phyloP scores from a whole-genome alignment of 2,113 vertebrate genomes.

The Progne subis region DNA sequence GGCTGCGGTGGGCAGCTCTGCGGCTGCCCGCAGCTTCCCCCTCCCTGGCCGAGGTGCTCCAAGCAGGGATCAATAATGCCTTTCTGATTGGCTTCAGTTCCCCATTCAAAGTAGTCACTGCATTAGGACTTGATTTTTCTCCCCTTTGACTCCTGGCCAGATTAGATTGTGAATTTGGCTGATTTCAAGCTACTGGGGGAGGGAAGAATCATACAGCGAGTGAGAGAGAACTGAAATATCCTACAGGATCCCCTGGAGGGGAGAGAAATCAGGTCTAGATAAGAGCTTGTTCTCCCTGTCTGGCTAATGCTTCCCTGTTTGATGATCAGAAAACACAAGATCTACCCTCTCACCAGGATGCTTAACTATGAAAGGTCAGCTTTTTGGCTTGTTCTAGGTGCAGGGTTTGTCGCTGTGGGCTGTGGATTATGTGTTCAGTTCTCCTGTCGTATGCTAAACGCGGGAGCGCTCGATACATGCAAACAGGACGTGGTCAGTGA shows the following conservation, averaged over 20 bases:
- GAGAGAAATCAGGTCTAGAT: conserved; percentile 60
- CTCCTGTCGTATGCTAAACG: background rate
- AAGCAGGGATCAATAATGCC: conserved; percentile 12
- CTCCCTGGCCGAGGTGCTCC: background rate
- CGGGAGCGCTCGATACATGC: background rate
- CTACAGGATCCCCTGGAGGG: conserved; percentile 60
- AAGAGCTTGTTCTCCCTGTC: conserved; percentile 57
- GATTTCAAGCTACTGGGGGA: conserved; percentile 53
- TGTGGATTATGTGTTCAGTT: background rate
- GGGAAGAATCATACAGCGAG: conserved; percentile 19
- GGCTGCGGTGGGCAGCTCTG: conserved; percentile 18
- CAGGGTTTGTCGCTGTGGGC: background rate
- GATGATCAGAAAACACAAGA: conserved; percentile 48
- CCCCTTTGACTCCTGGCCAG: conserved; percentile 54
- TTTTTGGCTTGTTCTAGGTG: background rate
- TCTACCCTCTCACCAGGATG: conserved; percentile 33
- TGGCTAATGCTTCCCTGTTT: conserved; percentile 51
- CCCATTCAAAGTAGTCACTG: conserved; percentile 26
- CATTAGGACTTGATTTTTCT: conserved; percentile 57
- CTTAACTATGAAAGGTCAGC: conserved; percentile 27
- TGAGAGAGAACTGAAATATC: conserved; percentile 45
- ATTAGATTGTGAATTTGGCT: conserved; percentile 67
- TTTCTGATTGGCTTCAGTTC: conserved; percentile 59
- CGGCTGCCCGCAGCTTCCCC: background rate
- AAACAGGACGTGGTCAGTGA: background rate